Evolutionary conservation across 2,888 invertebrate species (phyloP).

Genomic region (Hirtodrosophila duncani): DNA sequence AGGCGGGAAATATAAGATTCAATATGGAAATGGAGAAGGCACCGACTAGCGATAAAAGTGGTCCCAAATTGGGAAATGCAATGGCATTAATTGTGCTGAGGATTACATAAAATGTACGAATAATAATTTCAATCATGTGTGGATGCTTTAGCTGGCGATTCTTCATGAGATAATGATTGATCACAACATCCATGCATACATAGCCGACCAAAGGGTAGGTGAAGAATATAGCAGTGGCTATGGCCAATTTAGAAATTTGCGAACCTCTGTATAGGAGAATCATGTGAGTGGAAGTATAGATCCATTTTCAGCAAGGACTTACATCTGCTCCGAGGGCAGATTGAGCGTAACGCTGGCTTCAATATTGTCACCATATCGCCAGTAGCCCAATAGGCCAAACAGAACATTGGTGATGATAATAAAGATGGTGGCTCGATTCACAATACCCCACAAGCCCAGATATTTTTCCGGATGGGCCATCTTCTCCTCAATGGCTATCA

Average conservation of each 20-base stretch:
- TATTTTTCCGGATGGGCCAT: constrained; percentile 94
- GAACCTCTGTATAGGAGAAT: constrained; percentile 80
- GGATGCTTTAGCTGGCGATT: neutral
- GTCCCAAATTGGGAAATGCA: constrained; percentile 15
- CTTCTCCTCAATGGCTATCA: constrained; percentile 95
- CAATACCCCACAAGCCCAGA: constrained; percentile 90
- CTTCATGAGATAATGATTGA: constrained; percentile 78
- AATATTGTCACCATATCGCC: constrained; percentile 87
- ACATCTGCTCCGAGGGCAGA: constrained; percentile 84
- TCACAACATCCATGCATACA: constrained; percentile 95
- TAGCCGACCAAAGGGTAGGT: constrained; percentile 96
- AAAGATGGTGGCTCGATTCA: constrained; percentile 89
- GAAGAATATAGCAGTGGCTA: constrained; percentile 89
- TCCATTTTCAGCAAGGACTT: no score
- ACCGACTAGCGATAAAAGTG: constrained; percentile 19
- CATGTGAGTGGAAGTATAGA: no score
- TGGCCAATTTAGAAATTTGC: constrained; percentile 87
- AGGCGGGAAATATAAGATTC: constrained; percentile 33
- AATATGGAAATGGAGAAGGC: constrained; percentile 22
- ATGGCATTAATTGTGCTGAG: constrained; percentile 16
- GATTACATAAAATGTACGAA: constrained; percentile 14
- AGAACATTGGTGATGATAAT: constrained; percentile 89
- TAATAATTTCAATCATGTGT: neutral
- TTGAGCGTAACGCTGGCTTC: constrained; percentile 90
- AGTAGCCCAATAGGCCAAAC: constrained; percentile 93